Base-by-base conservation (phyloP, 2,113 vertebrate species). In the Myrmophylax atrothorax region DNA sequence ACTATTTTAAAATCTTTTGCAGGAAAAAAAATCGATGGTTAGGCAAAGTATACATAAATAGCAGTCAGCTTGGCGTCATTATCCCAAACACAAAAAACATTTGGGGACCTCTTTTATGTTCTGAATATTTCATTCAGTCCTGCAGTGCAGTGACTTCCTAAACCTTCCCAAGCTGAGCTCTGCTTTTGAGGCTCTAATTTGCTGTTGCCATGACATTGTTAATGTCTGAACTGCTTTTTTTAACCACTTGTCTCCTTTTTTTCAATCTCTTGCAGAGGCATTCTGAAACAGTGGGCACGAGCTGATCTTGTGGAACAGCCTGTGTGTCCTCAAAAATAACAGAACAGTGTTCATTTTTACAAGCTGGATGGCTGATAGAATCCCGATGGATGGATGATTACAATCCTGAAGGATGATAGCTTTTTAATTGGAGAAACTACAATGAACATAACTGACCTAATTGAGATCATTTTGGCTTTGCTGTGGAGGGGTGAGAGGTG, bases 131-230 rank as follows among this genome's bases (percentile, higher is more conserved):
- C 85, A 95, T 83, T 94, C 85, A 91, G 95, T 90, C 92, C 91
- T 88, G 94, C 85, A 55, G 95, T 77, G 93, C 79, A 86, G 90
- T 77, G 93, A 92, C 85, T 96, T 90, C 87, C 85, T 84, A 93
- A 97, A 92, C 87, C 93, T 94, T 91, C 50, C 70, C 93, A 93
- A 94, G 89, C 92, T 56, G 73, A 91, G 93, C 79, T 94, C 56
- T 14, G 75, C 88, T 91, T 95, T 80, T 83, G 72, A 96, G 95
- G 76, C 85, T 96, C 73, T 96, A 94, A 91, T 95, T 96, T 94
- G 76, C 94, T 96, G 94, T 97, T 97, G 94, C 92, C 93, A 96
- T 95, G 96, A 96, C 85, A 92, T 87, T 96, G 92, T 90, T 96
- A 94, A 95, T 95, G 90, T 96, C 79, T 97, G 94, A 95, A 95